Conservation (phyloP, 2,113 vertebrate species). For the Galbula dea region DNA sequence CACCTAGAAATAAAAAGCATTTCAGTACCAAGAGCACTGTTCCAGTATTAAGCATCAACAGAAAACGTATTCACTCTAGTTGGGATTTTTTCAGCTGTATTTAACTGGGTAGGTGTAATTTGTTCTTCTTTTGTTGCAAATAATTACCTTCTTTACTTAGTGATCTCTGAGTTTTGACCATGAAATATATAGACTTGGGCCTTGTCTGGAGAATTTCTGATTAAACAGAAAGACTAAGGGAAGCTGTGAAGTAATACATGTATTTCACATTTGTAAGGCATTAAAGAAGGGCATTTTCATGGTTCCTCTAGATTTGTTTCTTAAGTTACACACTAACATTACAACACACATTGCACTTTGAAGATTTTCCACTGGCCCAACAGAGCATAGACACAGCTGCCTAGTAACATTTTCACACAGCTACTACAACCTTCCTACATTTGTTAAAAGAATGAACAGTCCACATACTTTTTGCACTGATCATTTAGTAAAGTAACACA, state of each 20-base stretch:
- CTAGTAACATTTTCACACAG: neutral
- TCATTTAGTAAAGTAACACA: neutral
- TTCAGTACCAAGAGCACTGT: neutral
- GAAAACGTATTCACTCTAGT: neutral
- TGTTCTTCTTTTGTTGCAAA: neutral
- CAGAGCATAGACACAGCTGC: neutral
- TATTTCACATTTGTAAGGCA: neutral
- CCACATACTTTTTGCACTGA: neutral
- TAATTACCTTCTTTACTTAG: neutral
- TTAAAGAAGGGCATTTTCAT: neutral
- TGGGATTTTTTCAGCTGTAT: neutral
- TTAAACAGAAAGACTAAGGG: neutral
- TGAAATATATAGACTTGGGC: neutral
- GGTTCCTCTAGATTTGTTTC: neutral
- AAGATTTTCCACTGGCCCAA: neutral
- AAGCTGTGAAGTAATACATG: neutral
- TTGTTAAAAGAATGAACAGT: neutral
- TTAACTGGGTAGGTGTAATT: neutral
- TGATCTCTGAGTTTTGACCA: neutral
- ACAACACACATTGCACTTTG: neutral
- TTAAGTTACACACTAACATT: neutral
- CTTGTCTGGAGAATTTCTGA: neutral
- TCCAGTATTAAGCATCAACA: neutral
- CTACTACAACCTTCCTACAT: neutral
- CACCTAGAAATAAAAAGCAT: conserved; percentile 35